These are phyloP conservation scores for Struthidea cinerea DNA, from an alignment of 2,113 vertebrate species.

Conservation along the genomic window DNA sequence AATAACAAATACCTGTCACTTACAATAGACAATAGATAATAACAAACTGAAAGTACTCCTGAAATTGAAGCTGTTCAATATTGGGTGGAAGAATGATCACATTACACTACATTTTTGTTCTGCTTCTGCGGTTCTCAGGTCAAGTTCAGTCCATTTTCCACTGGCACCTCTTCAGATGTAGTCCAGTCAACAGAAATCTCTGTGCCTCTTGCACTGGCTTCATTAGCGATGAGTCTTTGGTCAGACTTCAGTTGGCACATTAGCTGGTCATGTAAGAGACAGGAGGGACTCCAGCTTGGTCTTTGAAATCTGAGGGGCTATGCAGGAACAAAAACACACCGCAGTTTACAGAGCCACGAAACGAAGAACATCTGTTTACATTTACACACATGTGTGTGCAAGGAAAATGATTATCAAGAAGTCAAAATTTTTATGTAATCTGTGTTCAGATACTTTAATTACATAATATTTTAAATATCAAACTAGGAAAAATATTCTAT, in stretches of 20 bases:
- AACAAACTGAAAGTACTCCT: neutral
- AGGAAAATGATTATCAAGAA: neutral
- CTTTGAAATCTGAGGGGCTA: neutral
- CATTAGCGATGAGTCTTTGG: neutral
- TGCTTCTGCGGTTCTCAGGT: neutral
- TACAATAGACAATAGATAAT: neutral
- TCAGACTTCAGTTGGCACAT: neutral
- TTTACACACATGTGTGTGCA: neutral
- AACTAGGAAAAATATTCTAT: neutral
- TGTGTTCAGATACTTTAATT: neutral
- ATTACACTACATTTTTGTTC: neutral
- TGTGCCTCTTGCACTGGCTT: neutral
- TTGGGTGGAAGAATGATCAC: neutral
- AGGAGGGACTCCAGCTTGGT: neutral
- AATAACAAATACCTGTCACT: neutral
- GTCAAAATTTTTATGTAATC: neutral
- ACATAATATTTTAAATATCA: neutral
- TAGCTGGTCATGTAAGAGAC: neutral
- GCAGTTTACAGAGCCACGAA: neutral
- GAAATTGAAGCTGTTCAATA: neutral
- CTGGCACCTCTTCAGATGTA: neutral
- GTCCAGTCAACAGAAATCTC: neutral
- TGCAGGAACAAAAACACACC: neutral
- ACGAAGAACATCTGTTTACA: neutral
- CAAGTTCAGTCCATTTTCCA: neutral